Evolutionary conservation across 2,113 vertebrate genomes (phyloP).

Genomic region (Orthonyx spaldingii): DNA sequence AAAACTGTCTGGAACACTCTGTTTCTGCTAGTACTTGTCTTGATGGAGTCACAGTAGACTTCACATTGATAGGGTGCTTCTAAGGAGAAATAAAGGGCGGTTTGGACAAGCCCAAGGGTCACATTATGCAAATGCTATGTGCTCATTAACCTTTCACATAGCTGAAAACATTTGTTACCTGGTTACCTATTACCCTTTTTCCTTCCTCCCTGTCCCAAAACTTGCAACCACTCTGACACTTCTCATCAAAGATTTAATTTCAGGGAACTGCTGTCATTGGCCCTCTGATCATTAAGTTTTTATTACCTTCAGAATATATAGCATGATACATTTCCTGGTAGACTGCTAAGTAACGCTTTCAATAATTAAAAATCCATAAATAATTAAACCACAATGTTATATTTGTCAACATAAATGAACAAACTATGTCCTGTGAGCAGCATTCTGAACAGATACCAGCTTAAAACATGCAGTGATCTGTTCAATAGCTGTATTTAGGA

Average conservation of each 20-base stretch:
- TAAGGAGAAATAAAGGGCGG: background rate
- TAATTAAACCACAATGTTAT: conserved; percentile 50
- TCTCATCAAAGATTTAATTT: conserved; percentile 43
- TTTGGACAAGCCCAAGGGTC: conserved; percentile 4
- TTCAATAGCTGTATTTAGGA: background rate
- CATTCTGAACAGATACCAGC: background rate
- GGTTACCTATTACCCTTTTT: conserved; percentile 13
- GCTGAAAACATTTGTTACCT: conserved; percentile 8
- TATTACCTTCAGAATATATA: conserved; percentile 28
- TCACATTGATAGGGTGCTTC: background rate
- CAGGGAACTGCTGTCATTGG: background rate
- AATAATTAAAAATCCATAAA: conserved; percentile 66
- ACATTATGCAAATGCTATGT: background rate
- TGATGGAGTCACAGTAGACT: background rate
- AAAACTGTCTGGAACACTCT: background rate
- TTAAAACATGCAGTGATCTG: background rate
- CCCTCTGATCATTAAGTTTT: conserved; percentile 16
- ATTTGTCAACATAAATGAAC: conserved; percentile 56
- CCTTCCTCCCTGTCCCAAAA: background rate
- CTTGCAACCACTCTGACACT: background rate
- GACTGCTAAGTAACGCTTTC: conserved; percentile 39
- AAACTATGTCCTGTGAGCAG: background rate
- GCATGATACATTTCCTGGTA: conserved; percentile 37
- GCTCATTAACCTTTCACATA: conserved; percentile 16
- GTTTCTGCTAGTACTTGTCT: background rate